Evolutionary conservation across 2,888 invertebrate genomes (phyloP), one percentile per base, ranked within the genome.

Genomic region (Cylindroiulus punctatus): DNA sequence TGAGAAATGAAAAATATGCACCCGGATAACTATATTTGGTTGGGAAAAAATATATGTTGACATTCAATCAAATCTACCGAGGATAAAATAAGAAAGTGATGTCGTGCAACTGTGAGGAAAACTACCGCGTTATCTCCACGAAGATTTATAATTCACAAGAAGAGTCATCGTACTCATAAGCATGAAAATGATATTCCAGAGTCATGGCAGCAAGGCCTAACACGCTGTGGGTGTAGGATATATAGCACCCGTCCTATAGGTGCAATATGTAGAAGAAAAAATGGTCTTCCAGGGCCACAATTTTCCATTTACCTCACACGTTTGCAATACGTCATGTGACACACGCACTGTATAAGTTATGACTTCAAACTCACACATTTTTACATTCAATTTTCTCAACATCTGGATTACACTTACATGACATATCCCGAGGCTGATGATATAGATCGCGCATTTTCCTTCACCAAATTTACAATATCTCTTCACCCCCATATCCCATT

Each of bases 351-450:
- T 26, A 65, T 65, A 65, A 65, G 65, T 65, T 65, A 65, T 65
- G 65, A 65, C 65, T 65, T 65, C 26, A 22, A 65, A 65, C 65
- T 65, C 10, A n/a, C 65, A 8, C 65, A 65, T 65, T 26, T n/a
- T 65, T 65, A 65, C 26, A 26, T 65, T 65, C 65, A 26, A 65
- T 65, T 65, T 65, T 65, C 26, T 0, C 65, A 65, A 65, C 65
- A 65, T 65, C 65, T 65, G 65, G 65, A 65, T 65, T 65, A 65
- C 26, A 65, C 65, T 65, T 65, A 19, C 19, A 65, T 65, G 65
- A 65, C 65, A 57, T 7, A 26, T 65, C 22, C 22, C 65, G 22
- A 65, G 65, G 65, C 26, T 65, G 26, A 65, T 65, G 65, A 65
- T 26, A 65, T 65, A 65, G 8, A 65, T 65, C 52, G 52, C 52